Base-by-base conservation (phyloP, 2,888 invertebrate genomes). In the Chrysolina americana region DNA sequence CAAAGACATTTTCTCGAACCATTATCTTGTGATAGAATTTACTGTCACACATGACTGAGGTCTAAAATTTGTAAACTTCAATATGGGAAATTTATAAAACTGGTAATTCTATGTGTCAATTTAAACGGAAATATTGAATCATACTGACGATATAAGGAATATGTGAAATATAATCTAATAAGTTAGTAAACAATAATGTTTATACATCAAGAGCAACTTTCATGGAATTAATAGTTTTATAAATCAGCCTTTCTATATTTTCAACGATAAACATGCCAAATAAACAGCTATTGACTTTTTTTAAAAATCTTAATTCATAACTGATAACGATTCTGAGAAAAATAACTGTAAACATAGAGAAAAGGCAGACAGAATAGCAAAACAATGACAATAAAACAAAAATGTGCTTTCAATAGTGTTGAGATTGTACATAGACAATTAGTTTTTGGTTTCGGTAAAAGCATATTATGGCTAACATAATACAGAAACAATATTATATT, bases 221-320 rank as follows among this genome's bases (percentile, higher is more conserved):
- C 28, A 64, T 44, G 19, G 19, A n/a, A 41, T 65, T 71, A 48
- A 19, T 19, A 41, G 19, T 41, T 19, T 65, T 65, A 19, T 21
- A 28, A 59, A 59, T 17, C 59, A 59, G 36, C 23, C 36, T 28
- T n/a, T 59, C 28, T 23, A 21, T 23, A 56, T 11, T 23, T 21
- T 56, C 56, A 28, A 10, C 59, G 21, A 19, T 56, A 23, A 71
- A 66, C 73, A 78, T 75, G 75, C 74, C 73, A 73, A 75, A 65
- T 69, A 79, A 80, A 80, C 81, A 80, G 79, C 80, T 80, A 81
- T 81, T 80, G 80, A 80, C 78, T 53, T 72, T 71, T 68, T 64
- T 41, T 44, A 23, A 48, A 36, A 73, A 48, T 19, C 15, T 5
- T 6, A 23, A 59, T 3, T 59, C 13, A 56, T 15, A 56, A 56